A percentile compares a stretch with the other conserved stretches of the same genome.
Evolutionary conservation across 2,888 invertebrate genomes (phyloP).

Genomic region (Alentia gelatinosa): DNA sequence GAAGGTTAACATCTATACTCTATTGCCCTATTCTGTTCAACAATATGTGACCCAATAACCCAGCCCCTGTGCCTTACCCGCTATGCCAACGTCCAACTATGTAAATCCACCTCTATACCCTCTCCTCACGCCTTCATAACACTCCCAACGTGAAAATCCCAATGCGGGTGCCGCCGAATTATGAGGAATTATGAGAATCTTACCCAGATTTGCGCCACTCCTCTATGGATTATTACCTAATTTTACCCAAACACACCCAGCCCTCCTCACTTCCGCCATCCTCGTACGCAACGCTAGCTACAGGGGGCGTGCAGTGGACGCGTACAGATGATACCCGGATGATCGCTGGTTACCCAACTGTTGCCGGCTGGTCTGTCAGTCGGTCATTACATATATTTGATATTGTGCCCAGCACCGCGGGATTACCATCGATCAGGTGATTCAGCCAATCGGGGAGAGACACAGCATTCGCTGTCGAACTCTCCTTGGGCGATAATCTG

Average conservation of each 20-base stretch:
- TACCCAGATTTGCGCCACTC: background rate
- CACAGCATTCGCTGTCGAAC: background rate
- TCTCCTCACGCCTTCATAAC: no score
- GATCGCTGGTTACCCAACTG: conserved; percentile 19
- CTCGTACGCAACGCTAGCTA: background rate
- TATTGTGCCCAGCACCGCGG: background rate
- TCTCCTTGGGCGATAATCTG: conserved; percentile 20
- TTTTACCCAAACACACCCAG: background rate
- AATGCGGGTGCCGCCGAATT: no score
- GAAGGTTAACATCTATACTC: no score
- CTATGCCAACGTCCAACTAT: no score
- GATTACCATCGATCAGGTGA: conserved; percentile 11
- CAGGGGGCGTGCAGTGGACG: background rate
- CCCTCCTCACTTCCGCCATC: background rate
- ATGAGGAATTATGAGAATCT: background rate
- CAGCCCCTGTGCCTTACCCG: no score
- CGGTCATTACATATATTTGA: background rate
- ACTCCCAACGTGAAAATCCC: no score
- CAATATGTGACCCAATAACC: no score
- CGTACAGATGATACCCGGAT: background rate
- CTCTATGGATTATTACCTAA: background rate
- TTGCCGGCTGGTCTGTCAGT: background rate
- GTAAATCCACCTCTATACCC: no score
- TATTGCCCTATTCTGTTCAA: no score
- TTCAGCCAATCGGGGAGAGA: background rate